Evolutionary conservation across 2,113 vertebrate genomes (phyloP).

Genomic region (Istiophorus platypterus): DNA sequence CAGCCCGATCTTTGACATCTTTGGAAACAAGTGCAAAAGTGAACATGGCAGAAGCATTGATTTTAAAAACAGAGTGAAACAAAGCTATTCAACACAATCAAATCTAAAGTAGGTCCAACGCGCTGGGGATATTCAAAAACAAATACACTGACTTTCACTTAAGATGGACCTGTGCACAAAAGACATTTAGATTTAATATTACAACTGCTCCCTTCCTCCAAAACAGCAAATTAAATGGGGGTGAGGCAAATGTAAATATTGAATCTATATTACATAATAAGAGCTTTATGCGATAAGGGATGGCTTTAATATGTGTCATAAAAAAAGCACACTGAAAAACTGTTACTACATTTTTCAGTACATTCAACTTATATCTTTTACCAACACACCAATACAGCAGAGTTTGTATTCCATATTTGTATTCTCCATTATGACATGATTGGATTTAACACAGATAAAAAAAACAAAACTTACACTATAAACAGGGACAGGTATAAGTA

Average conservation of each 20-base stretch:
- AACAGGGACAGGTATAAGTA: constrained; percentile 41
- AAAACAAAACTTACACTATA: constrained; percentile 33
- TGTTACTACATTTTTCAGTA: constrained; percentile 50
- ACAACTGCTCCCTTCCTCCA: constrained; percentile 22
- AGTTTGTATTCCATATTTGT: constrained; percentile 10
- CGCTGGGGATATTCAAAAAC: constrained; percentile 33
- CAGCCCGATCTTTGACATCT: constrained; percentile 72
- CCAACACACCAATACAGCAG: constrained; percentile 35
- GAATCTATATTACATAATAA: constrained; percentile 76
- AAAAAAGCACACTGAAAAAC: constrained; percentile 66
- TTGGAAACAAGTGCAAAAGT: constrained; percentile 71
- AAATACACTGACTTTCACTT: constrained; percentile 40
- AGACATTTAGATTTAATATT: constrained; percentile 49
- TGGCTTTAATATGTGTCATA: constrained; percentile 79
- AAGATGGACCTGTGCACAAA: constrained; percentile 58
- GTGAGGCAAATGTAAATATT: constrained; percentile 80
- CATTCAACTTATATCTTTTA: constrained; percentile 53
- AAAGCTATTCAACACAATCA: constrained; percentile 8
- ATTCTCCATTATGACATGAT: constrained; percentile 31
- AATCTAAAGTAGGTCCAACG: constrained; percentile 1
- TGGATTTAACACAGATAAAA: constrained; percentile 22
- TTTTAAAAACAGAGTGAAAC: constrained; percentile 23
- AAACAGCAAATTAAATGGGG: constrained; percentile 54
- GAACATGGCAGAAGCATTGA: constrained; percentile 28
- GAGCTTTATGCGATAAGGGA: constrained; percentile 73